phyloP scores from a whole-genome alignment of 2,888 invertebrate genomes.

The Psococerastis gibbosa region DNA sequence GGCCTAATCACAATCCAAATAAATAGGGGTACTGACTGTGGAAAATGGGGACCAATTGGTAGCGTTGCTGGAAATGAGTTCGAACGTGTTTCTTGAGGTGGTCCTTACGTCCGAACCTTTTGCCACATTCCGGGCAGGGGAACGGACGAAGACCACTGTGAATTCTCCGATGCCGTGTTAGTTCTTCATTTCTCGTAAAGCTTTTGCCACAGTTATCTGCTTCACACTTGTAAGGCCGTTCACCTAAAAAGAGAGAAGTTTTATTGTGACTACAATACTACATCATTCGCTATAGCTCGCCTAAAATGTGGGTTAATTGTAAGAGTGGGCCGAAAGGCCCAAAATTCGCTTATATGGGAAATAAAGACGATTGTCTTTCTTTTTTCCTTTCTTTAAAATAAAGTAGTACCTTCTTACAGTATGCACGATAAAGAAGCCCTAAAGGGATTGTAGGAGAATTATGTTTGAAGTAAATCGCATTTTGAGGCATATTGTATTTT shows the following conservation, averaged over 20 bases:
- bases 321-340: no score
- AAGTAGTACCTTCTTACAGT: no score
- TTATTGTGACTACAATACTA: no score
- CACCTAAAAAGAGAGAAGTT: slow-evolving; percentile 33
- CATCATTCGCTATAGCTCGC: no score
- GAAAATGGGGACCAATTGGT: slow-evolving; percentile 12
- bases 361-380: no score
- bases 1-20: slow-evolving; percentile 12
- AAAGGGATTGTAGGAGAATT: no score
- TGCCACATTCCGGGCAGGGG: slow-evolving; percentile 72
- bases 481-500: no score
- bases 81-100: slow-evolving; percentile 83
- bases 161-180: slow-evolving; percentile 79
- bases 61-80: slow-evolving; percentile 37
- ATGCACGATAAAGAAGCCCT: no score
- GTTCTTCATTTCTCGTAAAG: slow-evolving; percentile 79
- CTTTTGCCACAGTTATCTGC: slow-evolving; percentile 71
- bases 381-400: no score
- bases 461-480: no score
- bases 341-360: no score
- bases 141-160: slow-evolving; percentile 75
- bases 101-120: slow-evolving; percentile 83
- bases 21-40: slow-evolving; percentile 13
- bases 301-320: no score
- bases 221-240: slow-evolving; percentile 75